A percentile compares a stretch with the other conserved stretches of the same genome.
Evolutionary conservation across 2,113 vertebrate species (phyloP).

Genomic region (Bolborhynchus lineola): DNA sequence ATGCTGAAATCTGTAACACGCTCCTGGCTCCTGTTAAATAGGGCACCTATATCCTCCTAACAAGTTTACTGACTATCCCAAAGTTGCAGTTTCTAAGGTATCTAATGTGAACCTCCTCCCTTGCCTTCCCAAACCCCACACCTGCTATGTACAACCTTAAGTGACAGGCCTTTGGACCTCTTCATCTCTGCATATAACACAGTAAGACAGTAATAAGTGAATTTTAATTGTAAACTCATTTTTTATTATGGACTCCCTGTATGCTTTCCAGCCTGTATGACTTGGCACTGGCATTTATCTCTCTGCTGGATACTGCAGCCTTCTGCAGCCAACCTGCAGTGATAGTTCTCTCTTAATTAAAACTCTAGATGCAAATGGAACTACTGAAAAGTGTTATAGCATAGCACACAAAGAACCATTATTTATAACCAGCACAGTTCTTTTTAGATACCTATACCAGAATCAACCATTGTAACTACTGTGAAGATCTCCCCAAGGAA

Average conservation of each 20-base stretch:
- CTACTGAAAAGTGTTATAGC: slow-evolving; percentile 45
- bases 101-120: not conserved
- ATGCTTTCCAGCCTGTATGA: slow-evolving; percentile 69
- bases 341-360: slow-evolving; percentile 85
- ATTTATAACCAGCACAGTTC: slow-evolving; percentile 50
- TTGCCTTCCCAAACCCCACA: not conserved
- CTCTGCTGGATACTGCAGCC: slow-evolving; percentile 74
- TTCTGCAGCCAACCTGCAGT: slow-evolving; percentile 77
- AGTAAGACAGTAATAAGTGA: slow-evolving; percentile 22
- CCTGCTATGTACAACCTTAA: not conserved
- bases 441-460: slow-evolving; percentile 55
- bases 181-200: not conserved
- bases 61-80: not conserved
- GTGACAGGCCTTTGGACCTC: not conserved
- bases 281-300: slow-evolving; percentile 72
- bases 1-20: not conserved
- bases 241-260: slow-evolving; percentile 64
- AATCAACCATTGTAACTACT: not conserved
- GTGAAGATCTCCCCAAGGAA: slow-evolving; percentile 39
- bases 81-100: not conserved
- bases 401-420: slow-evolving; percentile 47
- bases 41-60: not conserved
- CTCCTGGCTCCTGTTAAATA: not conserved
- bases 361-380: slow-evolving; percentile 73
- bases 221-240: slow-evolving; percentile 70